Evolutionary conservation across 2,797 vertebrate species (phyloP).

Genomic region (Rhincodon typus): DNA sequence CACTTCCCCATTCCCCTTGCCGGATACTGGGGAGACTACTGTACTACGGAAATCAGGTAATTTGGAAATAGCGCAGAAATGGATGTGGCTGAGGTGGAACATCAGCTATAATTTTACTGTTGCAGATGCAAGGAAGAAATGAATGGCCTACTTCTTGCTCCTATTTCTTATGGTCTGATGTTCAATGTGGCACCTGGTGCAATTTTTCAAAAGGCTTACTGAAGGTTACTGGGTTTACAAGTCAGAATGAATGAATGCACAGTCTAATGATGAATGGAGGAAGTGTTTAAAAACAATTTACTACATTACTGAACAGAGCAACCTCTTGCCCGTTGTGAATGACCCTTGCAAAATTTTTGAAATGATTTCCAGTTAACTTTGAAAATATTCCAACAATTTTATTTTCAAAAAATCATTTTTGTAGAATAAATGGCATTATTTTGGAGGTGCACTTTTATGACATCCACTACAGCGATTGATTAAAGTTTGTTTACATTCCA

Average conservation of each 20-base stretch:
- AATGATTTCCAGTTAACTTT: not conserved
- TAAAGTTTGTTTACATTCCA: not conserved
- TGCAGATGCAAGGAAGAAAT: not conserved
- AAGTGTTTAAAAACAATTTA: not conserved
- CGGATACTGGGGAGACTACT: no score
- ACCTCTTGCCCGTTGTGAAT: not conserved
- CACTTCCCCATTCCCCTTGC: no score
- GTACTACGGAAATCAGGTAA: not conserved
- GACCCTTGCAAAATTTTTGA: not conserved
- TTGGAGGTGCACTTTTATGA: not conserved
- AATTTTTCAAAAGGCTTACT: not conserved
- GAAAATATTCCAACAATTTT: not conserved
- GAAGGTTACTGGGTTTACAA: not conserved
- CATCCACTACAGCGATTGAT: not conserved
- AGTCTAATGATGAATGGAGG: not conserved
- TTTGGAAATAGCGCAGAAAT: not conserved
- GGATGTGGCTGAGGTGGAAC: not conserved
- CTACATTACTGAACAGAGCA: not conserved
- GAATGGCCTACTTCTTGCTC: not conserved
- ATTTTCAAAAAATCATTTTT: not conserved
- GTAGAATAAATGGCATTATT: not conserved
- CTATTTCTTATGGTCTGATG: not conserved
- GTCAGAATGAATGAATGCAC: not conserved
- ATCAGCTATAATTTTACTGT: not conserved
- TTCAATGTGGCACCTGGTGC: not conserved